Evolutionary conservation across 2,113 vertebrate genomes (phyloP), one percentile per base, ranked within the genome.

Genomic region (Pogona vitticeps): DNA sequence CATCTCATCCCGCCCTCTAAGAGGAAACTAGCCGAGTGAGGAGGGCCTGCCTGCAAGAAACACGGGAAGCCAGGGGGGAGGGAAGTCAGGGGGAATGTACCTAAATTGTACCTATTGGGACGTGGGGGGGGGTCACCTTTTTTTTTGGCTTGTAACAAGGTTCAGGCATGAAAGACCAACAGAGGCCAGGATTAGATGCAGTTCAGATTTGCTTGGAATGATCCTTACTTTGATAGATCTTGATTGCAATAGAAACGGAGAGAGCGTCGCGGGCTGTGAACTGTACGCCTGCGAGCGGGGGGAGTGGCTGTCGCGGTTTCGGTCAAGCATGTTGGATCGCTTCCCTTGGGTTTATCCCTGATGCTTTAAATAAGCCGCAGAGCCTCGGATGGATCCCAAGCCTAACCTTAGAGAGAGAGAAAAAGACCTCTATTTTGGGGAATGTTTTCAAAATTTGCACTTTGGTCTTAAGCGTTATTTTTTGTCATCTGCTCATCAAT

Each of bases 1-100:
- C 99, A 99, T 91, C 97, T 99, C 80, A 90, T 99, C 86, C 99
- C 99, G 68, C 99, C 99, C 0, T 98, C 98, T 77, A 99, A 99
- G 94, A 97, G 98, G 95, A 99, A 99, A 97, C 90, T 98, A 61
- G 36, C 93, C 0, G 98, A 98, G 88, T 99, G 96, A 97, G 85
- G 78, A 1, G 20, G 61, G 38, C 67, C 36, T 67, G 65, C 84
- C 85, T 84, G 8, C 77, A 67, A 72, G 83, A 85, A 83, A 31
- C n/a, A 68, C 2, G 33, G 82, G 85, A 90, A 33, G n/a, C 7
- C 15, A 38, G 23, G 56, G 14, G 18, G 36, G 68, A 9, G 52
- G 84, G 87, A 90, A 23, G 31, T 21, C n/a, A 58, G 13, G 52
- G n/a, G 14, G 76, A 77, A 91, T 92, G 92, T 93, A 92, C 91